Conservation (phyloP, 2,797 vertebrate genomes). For the Brachymystax lenok region DNA sequence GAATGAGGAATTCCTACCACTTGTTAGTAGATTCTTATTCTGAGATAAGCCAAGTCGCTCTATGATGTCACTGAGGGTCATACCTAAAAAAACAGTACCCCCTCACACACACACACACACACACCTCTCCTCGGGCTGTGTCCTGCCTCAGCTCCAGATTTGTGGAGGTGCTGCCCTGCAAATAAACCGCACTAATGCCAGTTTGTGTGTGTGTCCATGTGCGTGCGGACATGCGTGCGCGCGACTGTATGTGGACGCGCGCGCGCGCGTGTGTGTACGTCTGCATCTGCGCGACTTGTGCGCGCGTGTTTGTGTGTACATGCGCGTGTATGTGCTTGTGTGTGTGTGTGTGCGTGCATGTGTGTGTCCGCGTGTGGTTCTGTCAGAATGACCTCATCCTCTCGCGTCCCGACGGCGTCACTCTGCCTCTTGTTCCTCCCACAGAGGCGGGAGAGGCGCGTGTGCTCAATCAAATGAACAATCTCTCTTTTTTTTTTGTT, state of each 20-base stretch:
- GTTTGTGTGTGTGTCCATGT: conserved; percentile 6
- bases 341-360: conserved; percentile 4
- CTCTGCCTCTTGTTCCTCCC: conserved; percentile 23
- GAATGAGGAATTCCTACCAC: background rate
- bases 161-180: conserved; percentile 38
- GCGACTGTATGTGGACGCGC: background rate
- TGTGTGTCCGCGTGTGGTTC: conserved; percentile 7
- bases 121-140: background rate
- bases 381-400: conserved; percentile 62
- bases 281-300: no score
- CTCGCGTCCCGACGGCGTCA: conserved; percentile 54
- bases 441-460: conserved; percentile 24
- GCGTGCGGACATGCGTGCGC: no score
- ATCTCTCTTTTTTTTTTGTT: conserved; percentile 8
- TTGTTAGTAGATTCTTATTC: background rate
- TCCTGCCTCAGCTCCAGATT: conserved; percentile 48
- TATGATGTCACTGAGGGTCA: background rate
- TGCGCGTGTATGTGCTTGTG: background rate
- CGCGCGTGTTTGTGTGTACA: conserved; percentile 18
- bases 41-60: background rate
- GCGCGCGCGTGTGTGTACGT: conserved; percentile 8
- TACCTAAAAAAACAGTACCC: background rate
- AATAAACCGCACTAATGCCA: conserved; percentile 35
- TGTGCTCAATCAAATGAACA: conserved; percentile 13
- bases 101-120: no score